These are phyloP conservation scores for Alectoris magna DNA, from an alignment of 2,797 vertebrate species.

Conservation along the genomic window DNA sequence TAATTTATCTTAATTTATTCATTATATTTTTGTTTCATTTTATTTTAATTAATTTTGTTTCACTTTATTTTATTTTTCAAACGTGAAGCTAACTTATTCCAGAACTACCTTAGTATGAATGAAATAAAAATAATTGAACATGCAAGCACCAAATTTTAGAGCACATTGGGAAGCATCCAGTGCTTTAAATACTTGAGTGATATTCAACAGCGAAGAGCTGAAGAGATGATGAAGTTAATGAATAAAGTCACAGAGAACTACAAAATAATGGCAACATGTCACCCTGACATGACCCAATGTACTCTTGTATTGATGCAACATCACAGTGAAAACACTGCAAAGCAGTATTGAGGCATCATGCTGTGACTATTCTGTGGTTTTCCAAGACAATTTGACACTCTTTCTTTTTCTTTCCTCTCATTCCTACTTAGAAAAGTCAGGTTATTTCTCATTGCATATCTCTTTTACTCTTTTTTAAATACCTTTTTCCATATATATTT, in stretches of 20 bases:
- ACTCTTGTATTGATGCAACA: not conserved
- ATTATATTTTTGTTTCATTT: too few species aligned
- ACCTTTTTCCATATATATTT: not conserved
- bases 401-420: not conserved
- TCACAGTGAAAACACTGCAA: not conserved
- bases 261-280: not conserved
- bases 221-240: not conserved
- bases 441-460: not conserved
- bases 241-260: not conserved
- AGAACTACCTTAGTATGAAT: not conserved
- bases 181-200: not conserved
- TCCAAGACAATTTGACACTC: not conserved
- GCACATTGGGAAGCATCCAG: not conserved
- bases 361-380: not conserved
- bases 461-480: not conserved
- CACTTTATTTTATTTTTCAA: not conserved
- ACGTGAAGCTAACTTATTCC: not conserved
- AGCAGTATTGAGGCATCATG: not conserved
- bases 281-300: not conserved
- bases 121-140: slow-evolving; percentile 12
- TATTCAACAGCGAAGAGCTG: not conserved
- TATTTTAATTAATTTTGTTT: too few species aligned
- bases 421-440: not conserved
- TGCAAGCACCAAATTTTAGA: not conserved
- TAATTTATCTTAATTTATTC: too few species aligned